Percentiles rank a stretch among this genome's conserved stretches.
Evolutionary conservation across 2,797 vertebrate genomes (phyloP).

Genomic region (Pseudochromis fuscus): DNA sequence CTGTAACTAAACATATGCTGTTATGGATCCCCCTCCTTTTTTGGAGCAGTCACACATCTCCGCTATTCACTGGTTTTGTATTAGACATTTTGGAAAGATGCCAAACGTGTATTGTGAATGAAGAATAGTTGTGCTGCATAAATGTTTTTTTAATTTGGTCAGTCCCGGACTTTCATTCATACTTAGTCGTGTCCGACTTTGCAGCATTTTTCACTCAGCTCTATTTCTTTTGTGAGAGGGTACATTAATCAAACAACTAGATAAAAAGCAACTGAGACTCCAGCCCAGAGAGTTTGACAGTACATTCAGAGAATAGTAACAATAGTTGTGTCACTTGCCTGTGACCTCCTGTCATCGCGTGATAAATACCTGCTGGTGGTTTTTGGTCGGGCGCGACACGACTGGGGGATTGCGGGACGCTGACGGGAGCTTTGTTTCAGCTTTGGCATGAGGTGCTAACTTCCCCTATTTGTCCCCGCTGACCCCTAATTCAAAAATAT

Average conservation of each 20-base stretch:
- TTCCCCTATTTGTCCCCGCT: constrained; percentile 81
- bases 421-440: constrained; percentile 59
- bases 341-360: constrained; percentile 73
- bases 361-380: constrained; percentile 74
- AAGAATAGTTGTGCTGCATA: too few relatives aligned
- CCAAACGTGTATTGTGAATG: too few relatives aligned
- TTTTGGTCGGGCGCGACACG: constrained; percentile 27
- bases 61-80: too few relatives aligned
- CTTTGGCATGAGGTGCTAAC: constrained; percentile 75
- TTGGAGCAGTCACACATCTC: too few relatives aligned
- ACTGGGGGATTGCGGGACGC: constrained; percentile 46
- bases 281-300: constrained; percentile 50
- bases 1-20: too few relatives aligned
- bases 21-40: too few relatives aligned
- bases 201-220: constrained; percentile 27
- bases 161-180: background rate
- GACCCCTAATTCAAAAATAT: constrained; percentile 81
- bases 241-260: constrained; percentile 54
- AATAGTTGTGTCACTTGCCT: constrained; percentile 48
- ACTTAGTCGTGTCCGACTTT: constrained; percentile 20
- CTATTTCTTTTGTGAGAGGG: background rate
- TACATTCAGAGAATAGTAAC: constrained; percentile 49
- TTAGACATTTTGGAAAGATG: too few relatives aligned
- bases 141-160: background rate
- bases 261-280: constrained; percentile 27